phyloP scores from a whole-genome alignment of 1,140 invertebrate genomes.

The Lanistes nyassanus region DNA sequence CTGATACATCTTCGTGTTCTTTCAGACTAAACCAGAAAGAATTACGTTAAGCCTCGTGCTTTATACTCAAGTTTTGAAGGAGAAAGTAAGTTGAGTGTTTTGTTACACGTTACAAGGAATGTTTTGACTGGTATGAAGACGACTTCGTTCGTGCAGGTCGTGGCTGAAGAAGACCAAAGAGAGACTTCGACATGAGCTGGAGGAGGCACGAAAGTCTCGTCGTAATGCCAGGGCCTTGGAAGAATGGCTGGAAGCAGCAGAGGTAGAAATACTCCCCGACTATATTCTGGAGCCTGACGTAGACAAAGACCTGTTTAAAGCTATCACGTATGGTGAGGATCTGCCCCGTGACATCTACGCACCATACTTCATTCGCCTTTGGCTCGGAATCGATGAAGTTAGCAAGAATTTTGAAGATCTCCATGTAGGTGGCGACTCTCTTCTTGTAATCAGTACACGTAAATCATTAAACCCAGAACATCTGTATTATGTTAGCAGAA shows the following conservation, averaged over 20 bases:
- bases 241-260: neutral
- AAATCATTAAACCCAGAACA: neutral
- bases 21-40: no score
- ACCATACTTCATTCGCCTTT: neutral
- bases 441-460: neutral
- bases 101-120: no score
- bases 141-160: neutral
- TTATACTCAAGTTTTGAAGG: no score
- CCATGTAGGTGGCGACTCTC: neutral
- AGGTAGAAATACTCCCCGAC: neutral
- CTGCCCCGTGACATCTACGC: neutral
- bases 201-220: neutral
- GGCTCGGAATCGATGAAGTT: neutral
- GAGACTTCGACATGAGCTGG: neutral
- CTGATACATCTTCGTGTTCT: no score
- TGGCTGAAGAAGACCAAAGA: neutral
- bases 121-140: neutral
- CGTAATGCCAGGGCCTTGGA: neutral
- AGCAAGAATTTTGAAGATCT: neutral
- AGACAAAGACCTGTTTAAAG: neutral
- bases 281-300: constrained; percentile 1
- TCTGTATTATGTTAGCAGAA: neutral
- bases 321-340: neutral
- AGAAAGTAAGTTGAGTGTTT: no score
- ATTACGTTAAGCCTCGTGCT: no score